A percentile compares a stretch with the other conserved stretches of the same genome.
phyloP scores from a whole-genome alignment of 2,888 invertebrate genomes.

The Syritta pipiens region DNA sequence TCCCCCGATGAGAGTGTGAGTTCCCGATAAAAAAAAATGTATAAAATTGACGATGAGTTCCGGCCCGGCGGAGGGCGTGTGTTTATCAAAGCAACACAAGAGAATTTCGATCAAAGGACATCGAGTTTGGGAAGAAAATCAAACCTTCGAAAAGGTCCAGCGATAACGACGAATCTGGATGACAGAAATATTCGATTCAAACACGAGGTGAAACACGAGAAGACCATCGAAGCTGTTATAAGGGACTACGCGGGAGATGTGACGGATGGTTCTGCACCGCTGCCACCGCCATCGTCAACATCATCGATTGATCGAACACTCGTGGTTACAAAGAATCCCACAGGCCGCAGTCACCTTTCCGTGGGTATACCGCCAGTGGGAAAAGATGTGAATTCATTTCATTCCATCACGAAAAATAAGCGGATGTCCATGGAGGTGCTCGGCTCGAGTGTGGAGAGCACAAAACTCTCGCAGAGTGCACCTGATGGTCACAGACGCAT shows the following conservation, averaged over 20 bases:
- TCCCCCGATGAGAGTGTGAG: no score
- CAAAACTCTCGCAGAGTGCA: slow-evolving; percentile 89
- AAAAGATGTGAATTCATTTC: slow-evolving; percentile 80
- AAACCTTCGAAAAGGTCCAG: slow-evolving; percentile 79
- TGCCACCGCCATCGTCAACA: slow-evolving; percentile 73
- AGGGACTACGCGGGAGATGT: slow-evolving; percentile 78
- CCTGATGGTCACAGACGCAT: slow-evolving; percentile 90
- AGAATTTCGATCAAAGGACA: slow-evolving; percentile 56
- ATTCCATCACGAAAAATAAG: slow-evolving; percentile 90
- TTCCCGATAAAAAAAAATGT: slow-evolving; percentile 72
- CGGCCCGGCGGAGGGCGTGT: slow-evolving; percentile 73
- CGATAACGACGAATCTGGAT: slow-evolving; percentile 83
- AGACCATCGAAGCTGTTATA: slow-evolving; percentile 81
- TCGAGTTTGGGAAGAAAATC: slow-evolving; percentile 31
- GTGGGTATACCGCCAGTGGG: slow-evolving; percentile 13
- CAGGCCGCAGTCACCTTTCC: slow-evolving; percentile 16
- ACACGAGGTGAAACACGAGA: slow-evolving; percentile 81
- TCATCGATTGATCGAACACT: slow-evolving; percentile 78
- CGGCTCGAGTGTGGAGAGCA: slow-evolving; percentile 91
- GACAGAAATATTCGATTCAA: slow-evolving; percentile 78
- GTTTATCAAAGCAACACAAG: slow-evolving; percentile 73
- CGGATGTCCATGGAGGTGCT: slow-evolving; percentile 90
- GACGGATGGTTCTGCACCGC: slow-evolving; percentile 72
- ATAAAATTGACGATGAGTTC: slow-evolving; percentile 74
- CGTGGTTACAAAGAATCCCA: slow-evolving; percentile 15